Base-by-base conservation (phyloP, 2,797 vertebrate species). In the Enteromius viviparus region DNA sequence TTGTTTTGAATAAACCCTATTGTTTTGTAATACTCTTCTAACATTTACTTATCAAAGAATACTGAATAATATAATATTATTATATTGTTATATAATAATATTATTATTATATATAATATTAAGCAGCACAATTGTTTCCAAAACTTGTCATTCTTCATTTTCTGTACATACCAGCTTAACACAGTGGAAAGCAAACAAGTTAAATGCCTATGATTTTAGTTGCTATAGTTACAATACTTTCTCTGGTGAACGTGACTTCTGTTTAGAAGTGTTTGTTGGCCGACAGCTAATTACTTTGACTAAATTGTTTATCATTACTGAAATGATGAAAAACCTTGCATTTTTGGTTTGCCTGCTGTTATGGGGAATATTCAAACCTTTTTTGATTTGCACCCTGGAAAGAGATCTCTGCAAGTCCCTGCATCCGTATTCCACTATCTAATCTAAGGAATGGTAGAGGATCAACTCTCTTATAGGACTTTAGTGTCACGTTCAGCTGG, bases 181-280 rank as follows among this genome's bases (percentile, higher is more conserved):
- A 1, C 23, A 26, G 23, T 11, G 53, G 9, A n/a, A 55, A 26
- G 10, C 58, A 60, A 62, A 62, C 23, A 62, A 29, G 60, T 62
- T 29, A 10, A 12, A 29, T 62, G 60, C 14, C 26, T 15, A 62
- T 62, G 23, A 62, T 62, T 62, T 62, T 6, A 62, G 11, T 60
- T 60, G 58, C 58, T 60, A 60, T 58, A 58, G 55, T 23, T 58
- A 58, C 55, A 23, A 12, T 29, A 29, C 23, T 14, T 62, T 62
- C 23, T 62, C 12, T 62, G 58, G 58, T 62, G 58, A 62, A 15
- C 55, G 2, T 62, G 23, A 62, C 23, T 62, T 29, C 23, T 6
- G 23, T 62, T 62, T n/a, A 60, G 12, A 62, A 62, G 58, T 62
- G 58, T 60, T 60, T 60, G 58, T 29, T 62, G 58, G 58, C 58